Base-by-base conservation (phyloP, 2,888 invertebrate species). In the Sminthurides aquaticus region DNA sequence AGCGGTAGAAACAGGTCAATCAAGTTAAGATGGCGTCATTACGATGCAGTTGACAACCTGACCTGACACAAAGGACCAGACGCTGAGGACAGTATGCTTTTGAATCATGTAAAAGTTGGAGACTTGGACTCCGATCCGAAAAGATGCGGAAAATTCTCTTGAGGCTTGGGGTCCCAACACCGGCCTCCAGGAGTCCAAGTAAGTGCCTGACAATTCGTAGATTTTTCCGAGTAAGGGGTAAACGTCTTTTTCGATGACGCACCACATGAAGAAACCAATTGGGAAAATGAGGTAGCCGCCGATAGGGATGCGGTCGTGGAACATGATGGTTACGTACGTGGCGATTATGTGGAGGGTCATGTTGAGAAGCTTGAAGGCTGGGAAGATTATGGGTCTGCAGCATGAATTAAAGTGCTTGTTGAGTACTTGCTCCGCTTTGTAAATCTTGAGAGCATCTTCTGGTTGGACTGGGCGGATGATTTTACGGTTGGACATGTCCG, bases 241-340 rank as follows among this genome's bases (percentile, higher is more conserved):
- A 1, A 61, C 20, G 25, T 61, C 54, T 25, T 1, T 18, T 29
- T 61, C 61, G 22, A 61, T 61, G 18, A 24, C 34, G 1, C 26
- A 8, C 62, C 62, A 62, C 62, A 62, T 62, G 49, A 62, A 25
- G 25, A 62, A 57, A 3, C 62, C 62, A 2, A 62, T 57, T 5
- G 62, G 62, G 49, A 57, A 62, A 22, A 62, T 62, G 25, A 57
- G 15, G 20, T 27, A 62, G 15, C 57, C 62, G 3, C 62, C 57
- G 20, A 62, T 26, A 2, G 62, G 62, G 11, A 62, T 57, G 18
- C 27, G 8, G 18, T 27, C 22, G 15, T 57, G 49, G 28, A 56
- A 62, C 2, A 56, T 34, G 1, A 62, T 62, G 27, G 57, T 57
- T 22, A 43, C 62, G 22, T 57, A 62, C 8, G 49, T 62, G 5